Evolutionary conservation across 2,797 vertebrate species (phyloP).

Genomic region (Ambastaia sidthimunki): DNA sequence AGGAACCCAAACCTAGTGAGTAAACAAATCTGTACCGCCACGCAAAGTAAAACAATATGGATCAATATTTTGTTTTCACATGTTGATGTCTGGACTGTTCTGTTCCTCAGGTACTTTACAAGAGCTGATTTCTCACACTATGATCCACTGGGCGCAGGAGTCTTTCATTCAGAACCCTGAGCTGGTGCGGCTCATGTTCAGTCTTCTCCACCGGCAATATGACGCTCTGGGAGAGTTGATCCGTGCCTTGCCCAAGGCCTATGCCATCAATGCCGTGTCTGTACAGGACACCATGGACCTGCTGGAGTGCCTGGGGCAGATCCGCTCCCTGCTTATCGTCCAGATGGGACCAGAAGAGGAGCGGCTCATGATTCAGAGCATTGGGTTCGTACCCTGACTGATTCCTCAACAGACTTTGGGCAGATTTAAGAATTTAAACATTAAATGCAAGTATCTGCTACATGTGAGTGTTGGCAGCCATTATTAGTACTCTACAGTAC

Average conservation of each 20-base stretch:
- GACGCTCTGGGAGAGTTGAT: slow-evolving; percentile 91
- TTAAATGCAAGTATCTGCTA: no score
- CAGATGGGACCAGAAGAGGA: slow-evolving; percentile 98
- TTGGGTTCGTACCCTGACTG: slow-evolving; percentile 80
- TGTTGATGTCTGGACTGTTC: background rate
- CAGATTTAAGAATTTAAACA: background rate
- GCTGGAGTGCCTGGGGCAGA: slow-evolving; percentile 92
- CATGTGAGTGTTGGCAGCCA: no score
- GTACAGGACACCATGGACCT: slow-evolving; percentile 91
- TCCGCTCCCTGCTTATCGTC: slow-evolving; percentile 94
- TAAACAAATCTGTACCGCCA: background rate
- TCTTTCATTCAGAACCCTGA: slow-evolving; percentile 95
- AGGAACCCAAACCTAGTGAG: slow-evolving; percentile 87
- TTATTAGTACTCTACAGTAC: no score
- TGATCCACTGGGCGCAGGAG: slow-evolving; percentile 97
- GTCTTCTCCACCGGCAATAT: slow-evolving; percentile 91
- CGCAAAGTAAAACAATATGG: background rate
- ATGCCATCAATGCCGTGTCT: slow-evolving; percentile 86
- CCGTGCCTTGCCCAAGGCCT: slow-evolving; percentile 89
- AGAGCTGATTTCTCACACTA: slow-evolving; percentile 93
- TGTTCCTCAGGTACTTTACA: slow-evolving; percentile 84
- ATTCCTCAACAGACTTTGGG: background rate
- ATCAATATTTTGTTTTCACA: background rate
- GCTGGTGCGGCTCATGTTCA: slow-evolving; percentile 94
- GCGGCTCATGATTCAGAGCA: slow-evolving; percentile 97